Evolutionary conservation across 2,888 invertebrate genomes (phyloP), one percentile per base, ranked within the genome.

Genomic region (Myopa tessellatipennis): DNA sequence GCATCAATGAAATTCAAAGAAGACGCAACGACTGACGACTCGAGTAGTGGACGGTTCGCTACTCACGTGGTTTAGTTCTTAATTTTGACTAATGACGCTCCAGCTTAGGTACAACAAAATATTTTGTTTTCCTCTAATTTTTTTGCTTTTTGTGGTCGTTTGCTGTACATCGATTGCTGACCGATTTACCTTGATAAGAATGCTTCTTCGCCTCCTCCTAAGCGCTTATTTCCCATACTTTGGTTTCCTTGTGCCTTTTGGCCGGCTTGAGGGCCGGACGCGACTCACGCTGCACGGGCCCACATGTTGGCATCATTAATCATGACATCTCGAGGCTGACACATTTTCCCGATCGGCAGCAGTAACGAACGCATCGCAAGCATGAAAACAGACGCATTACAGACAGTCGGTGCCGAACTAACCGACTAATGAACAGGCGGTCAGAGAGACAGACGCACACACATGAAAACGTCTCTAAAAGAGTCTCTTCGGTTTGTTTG

Each of bases 231-330:
- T 78, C 78, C 77, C 79, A 80, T 80, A 69, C 78, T 81, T 82
- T 79, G 60, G 76, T 74, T 80, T 78, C 18, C 61, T 69, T 74
- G 71, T 76, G 80, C 73, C 71, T 75, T 45, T 45, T 79, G 72
- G 50, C 74, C 52, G 60, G 77, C 73, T 67, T 12, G 58, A 55
- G 16, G 55, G 26, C 74, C 68, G 50, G 14, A 34, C 52, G 60
- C 36, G 40, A 72, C 72, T 52, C 36, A 58, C 78, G 77, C 61
- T 79, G 81, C 83, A 82, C 83, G 82, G 82, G 84, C 85, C 86
- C 87, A 87, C 87, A 88, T 87, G 88, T 85, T 85, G 82, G 80
- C 83, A 88, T 89, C 88, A 88, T 88, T 88, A 88, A 88, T 88
- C 88, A 88, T 87, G 85, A 85, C 85, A 83, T 86, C 85, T 87